Evolutionary conservation across 2,888 invertebrate genomes (phyloP).

Genomic region (Keiferia lycopersicella): DNA sequence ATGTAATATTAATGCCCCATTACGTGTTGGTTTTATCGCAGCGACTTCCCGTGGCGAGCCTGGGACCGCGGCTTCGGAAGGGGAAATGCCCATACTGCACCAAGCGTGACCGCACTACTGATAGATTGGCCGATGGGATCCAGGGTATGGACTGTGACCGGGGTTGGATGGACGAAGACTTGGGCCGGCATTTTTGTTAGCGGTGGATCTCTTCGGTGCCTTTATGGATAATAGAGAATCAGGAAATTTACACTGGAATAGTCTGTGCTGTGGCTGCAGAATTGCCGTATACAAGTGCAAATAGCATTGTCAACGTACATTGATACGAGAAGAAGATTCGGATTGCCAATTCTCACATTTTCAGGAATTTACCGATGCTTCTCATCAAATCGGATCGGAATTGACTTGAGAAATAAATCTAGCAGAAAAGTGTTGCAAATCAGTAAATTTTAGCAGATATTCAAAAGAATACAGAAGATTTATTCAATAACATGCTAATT

Average conservation of each 20-base stretch:
- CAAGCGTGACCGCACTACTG: not conserved
- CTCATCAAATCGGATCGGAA: not conserved
- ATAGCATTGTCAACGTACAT: no score
- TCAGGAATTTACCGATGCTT: not conserved
- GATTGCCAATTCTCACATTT: not conserved
- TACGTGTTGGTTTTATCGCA: not conserved
- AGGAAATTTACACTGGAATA: no score
- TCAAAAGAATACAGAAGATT: no score
- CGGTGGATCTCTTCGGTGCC: not conserved
- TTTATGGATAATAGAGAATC: not conserved
- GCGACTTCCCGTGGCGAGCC: conserved; percentile 25
- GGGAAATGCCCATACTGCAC: conserved; percentile 22
- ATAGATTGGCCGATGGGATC: not conserved
- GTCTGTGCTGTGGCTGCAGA: no score
- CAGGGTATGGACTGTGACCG: not conserved
- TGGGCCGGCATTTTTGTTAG: not conserved
- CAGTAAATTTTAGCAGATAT: no score
- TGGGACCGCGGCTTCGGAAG: conserved; percentile 12
- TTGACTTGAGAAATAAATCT: not conserved
- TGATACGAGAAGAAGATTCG: no score
- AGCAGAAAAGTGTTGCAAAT: no score
- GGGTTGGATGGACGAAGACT: not conserved
- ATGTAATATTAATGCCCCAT: conserved; percentile 15
- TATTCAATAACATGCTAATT: not conserved
- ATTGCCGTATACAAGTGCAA: no score